Evolutionary conservation across 2,113 vertebrate genomes (phyloP), one percentile per base, ranked within the genome.

Genomic region (Ceyx cyanopectus): DNA sequence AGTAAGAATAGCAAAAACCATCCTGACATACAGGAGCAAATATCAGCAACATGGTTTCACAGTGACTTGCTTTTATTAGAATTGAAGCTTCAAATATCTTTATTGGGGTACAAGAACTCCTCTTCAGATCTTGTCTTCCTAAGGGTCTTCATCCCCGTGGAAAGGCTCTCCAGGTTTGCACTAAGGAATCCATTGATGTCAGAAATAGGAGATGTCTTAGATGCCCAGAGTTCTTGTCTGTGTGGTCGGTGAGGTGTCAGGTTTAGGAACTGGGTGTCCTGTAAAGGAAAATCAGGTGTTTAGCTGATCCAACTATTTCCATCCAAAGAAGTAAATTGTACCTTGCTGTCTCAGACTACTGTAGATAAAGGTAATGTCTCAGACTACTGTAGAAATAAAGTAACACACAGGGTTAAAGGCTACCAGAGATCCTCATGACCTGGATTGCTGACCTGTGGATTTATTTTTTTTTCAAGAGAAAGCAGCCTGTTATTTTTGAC

Each of bases 251-350:
- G 41, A 72, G 37, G 45, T 19, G 27, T 48, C 30, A 79, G 14
- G 10, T 93, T 87, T 89, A 95, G 50, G 95, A 94, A 62, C 87
- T 89, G 75, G 85, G 70, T 10, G 75, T 76, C 95, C 95, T 96
- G 93, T 27, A 80, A 83, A 89, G 23, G 32, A 53, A 85, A 85
- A 14, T 6, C 15, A 62, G 14, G 9, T 58, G 23, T 2, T 94
- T 68, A 80, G 54, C 14, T 50, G 48, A 29, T 34, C 21, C 29
- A 29, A 3, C 16, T 58, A 7, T 27, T 24, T 48, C 57, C 53
- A 48, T 10, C 40, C 51, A 66, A 69, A 60, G 8, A 37, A 60
- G 23, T 23, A 32, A 77, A 46, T 58, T 6, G 10, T 1, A 29
- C 13, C 9, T 46, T 1, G 0, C 8, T 15, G 6, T 14, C 24